Evolutionary conservation across 1,140 invertebrate genomes (phyloP).

Genomic region (Cotesia glomerata): DNA sequence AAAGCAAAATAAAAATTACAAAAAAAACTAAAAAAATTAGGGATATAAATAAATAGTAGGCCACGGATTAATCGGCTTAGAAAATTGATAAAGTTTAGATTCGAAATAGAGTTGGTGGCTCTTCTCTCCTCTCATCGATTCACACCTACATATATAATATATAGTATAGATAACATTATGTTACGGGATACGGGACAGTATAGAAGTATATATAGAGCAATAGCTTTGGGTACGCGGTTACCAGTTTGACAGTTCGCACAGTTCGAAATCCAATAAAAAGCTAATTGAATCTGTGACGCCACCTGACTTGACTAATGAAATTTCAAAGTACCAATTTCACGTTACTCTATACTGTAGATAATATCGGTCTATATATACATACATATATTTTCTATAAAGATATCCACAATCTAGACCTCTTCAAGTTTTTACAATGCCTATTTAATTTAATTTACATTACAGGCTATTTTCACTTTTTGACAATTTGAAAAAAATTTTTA

Average conservation of each 20-base stretch:
- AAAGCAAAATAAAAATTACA: too few species aligned
- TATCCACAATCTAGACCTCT: too few species aligned
- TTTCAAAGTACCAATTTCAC: conserved; percentile 65
- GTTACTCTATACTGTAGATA: conserved; percentile 42
- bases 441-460: too few species aligned
- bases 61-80: neutral
- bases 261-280: conserved; percentile 63
- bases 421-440: too few species aligned
- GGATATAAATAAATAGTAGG: neutral
- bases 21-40: too few species aligned
- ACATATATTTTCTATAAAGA: too few species aligned
- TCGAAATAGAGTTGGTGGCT: conserved; percentile 13
- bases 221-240: conserved; percentile 33
- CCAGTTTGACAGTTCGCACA: conserved; percentile 61
- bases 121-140: neutral
- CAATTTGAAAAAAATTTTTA: too few species aligned
- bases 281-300: conserved; percentile 64
- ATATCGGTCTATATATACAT: too few species aligned
- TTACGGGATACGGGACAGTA: conserved; percentile 6
- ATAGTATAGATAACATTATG: conserved; percentile 1
- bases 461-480: too few species aligned
- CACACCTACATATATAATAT: conserved; percentile 1
- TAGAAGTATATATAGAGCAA: neutral
- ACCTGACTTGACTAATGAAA: conserved; percentile 64
- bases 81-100: conserved; percentile 25